These are phyloP conservation scores for Apis dorsata DNA, from an alignment of 1,140 invertebrate species.

Conservation along the genomic window DNA sequence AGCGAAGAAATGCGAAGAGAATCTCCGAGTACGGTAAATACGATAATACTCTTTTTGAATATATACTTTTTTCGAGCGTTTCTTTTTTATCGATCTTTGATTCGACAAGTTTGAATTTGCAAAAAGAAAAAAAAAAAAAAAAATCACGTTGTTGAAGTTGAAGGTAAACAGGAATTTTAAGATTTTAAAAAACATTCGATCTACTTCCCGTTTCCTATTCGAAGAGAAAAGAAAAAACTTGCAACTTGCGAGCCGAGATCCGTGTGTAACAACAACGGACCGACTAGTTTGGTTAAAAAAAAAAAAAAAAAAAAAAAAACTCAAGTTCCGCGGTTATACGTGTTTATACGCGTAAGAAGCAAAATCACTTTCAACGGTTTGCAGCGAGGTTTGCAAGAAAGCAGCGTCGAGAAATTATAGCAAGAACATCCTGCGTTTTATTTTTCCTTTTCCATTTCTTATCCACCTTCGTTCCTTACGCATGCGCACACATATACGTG, in stretches of 20 bases:
- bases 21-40: background rate
- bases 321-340: background rate
- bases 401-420: constrained; percentile 2
- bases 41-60: background rate
- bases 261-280: background rate
- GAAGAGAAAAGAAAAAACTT: background rate
- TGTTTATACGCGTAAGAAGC: background rate
- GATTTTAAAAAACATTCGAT: too few relatives aligned
- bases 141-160: too few relatives aligned
- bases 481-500: too few relatives aligned
- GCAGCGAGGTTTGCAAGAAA: background rate
- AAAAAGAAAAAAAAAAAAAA: too few relatives aligned
- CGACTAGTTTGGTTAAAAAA: background rate
- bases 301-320: background rate
- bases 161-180: too few relatives aligned
- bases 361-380: background rate
- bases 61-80: background rate
- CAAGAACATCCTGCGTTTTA: constrained; percentile 11
- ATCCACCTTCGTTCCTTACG: background rate
- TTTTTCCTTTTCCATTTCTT: background rate
- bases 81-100: background rate
- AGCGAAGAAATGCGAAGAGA: background rate
- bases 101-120: too few relatives aligned
- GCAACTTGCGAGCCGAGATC: background rate
- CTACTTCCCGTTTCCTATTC: background rate